Base-by-base conservation (phyloP, 2,797 vertebrate genomes). In the Adrianichthys oophorus region DNA sequence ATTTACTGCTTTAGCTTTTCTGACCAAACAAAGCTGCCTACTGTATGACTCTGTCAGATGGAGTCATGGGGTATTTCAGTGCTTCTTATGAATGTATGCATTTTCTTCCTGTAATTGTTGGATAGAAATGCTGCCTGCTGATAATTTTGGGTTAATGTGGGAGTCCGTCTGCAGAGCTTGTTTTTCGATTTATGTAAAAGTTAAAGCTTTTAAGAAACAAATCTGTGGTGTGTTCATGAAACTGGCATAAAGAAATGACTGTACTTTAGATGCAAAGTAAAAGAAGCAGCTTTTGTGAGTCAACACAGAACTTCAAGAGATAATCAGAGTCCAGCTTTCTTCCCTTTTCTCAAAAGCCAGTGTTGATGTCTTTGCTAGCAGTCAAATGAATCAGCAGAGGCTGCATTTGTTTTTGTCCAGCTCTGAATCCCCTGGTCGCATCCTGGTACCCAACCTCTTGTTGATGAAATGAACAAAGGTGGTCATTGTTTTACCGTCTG, bases 401-500 rank as follows among this genome's bases (percentile, higher is more conserved):
- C 78, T 60, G 73, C 68, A 46, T 73, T 85, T 68, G 83, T 83
- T 76, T 83, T 78, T 68, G 72, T 78, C 73, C 40, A 18, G 75
- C 41, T 48, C 62, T 16, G 72, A 75, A 72, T 65, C 72, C 64
- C 73, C 52, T 40, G 53, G 70, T 67, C 13, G 26, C 41, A 13
- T 48, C 56, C 50, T 48, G 3, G 53, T 62, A 68, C 61, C 78
- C 68, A 48, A 51, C 69, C 70, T 82, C 77, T 62, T 26, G 46
- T 68, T 62, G 65, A 83, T 79, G 79, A 68, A 68, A 58, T 47
- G 65, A 40, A 91, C 85, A 89, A 84, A 87, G 85, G 44, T 7
- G 4, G 40, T 41, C 79, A 74, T 87, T 91, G 85, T 91, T 85
- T 85, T 61, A 65, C 62, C 42, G 65, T 79, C 74, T 67, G 71